These are phyloP conservation scores for Coendou prehensilis DNA, from an alignment of 2,797 vertebrate genomes.

Conservation along the genomic window DNA sequence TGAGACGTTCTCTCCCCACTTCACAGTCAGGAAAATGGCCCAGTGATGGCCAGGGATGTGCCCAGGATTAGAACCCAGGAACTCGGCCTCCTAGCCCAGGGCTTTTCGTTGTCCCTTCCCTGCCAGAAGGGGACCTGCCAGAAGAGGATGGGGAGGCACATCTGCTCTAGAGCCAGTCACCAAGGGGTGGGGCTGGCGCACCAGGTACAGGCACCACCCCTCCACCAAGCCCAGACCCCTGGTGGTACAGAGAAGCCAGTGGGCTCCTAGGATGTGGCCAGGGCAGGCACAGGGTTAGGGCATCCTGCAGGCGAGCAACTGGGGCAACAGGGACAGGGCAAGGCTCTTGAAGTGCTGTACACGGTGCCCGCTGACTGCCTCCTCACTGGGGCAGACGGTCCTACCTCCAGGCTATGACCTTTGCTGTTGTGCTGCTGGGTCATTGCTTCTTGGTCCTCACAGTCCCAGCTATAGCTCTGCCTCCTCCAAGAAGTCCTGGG, in stretches of 20 bases:
- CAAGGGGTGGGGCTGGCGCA: constrained; percentile 15
- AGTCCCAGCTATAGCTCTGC: constrained; percentile 37
- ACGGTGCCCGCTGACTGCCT: neutral
- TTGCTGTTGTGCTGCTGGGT: constrained; percentile 33
- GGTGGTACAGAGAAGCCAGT: neutral
- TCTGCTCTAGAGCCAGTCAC: neutral
- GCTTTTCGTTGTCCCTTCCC: neutral
- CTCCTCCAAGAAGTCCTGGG: constrained; percentile 45
- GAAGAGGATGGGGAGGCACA: neutral
- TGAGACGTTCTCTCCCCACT: neutral
- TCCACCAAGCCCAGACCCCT: neutral
- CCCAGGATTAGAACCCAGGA: constrained; percentile 37
- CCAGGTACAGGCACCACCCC: neutral
- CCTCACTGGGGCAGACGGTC: neutral
- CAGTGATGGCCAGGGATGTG: neutral
- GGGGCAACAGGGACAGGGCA: neutral
- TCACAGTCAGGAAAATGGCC: constrained; percentile 54
- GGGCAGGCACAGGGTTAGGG: neutral
- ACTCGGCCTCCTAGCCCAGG: neutral
- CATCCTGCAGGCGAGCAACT: constrained; percentile 4
- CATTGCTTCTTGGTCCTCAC: constrained; percentile 31
- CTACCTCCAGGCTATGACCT: constrained; percentile 72
- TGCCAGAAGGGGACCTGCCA: neutral
- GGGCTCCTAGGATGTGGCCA: constrained; percentile 24
- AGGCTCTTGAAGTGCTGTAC: constrained; percentile 35